Evolutionary conservation across 2,888 invertebrate species (phyloP).

Genomic region (Leptopilina myrica): DNA sequence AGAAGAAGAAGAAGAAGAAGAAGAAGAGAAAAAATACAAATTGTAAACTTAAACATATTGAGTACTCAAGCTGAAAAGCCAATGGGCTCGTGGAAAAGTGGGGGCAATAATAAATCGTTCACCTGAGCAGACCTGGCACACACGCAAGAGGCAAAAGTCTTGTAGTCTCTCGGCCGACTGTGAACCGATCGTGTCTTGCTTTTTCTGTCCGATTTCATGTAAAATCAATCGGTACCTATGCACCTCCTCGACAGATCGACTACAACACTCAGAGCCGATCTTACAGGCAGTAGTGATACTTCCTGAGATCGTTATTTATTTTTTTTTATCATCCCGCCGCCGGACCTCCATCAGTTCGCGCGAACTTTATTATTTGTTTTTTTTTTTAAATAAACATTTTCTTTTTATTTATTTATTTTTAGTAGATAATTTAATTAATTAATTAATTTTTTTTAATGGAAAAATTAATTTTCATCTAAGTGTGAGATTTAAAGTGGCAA

Average conservation of each 20-base stretch:
- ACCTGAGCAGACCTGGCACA: slow-evolving; percentile 65
- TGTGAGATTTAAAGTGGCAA: not conserved
- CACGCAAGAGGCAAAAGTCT: slow-evolving; percentile 51
- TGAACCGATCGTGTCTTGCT: slow-evolving; percentile 64
- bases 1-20: not conserved
- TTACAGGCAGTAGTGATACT: slow-evolving; percentile 11
- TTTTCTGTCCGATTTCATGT: slow-evolving; percentile 36
- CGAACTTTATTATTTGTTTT: slow-evolving; percentile 6
- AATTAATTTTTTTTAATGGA: too few species aligned
- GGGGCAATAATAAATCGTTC: slow-evolving; percentile 74
- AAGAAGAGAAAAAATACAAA: slow-evolving; percentile 45
- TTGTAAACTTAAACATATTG: not conserved
- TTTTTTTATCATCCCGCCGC: slow-evolving; percentile 1
- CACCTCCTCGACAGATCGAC: slow-evolving; percentile 40
- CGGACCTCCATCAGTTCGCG: slow-evolving; percentile 19
- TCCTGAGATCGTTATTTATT: slow-evolving; percentile 10
- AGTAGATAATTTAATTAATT: too few species aligned
- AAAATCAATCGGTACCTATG: slow-evolving; percentile 45
- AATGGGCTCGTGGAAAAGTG: slow-evolving; percentile 53
- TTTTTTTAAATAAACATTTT: not conserved
- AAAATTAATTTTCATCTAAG: too few species aligned
- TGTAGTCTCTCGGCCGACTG: slow-evolving; percentile 70
- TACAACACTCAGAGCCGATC: slow-evolving; percentile 13
- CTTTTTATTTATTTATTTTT: not conserved
- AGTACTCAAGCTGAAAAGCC: slow-evolving; percentile 42